Base-by-base conservation (phyloP, 2,888 invertebrate genomes). In the Hydriomena furcata region DNA sequence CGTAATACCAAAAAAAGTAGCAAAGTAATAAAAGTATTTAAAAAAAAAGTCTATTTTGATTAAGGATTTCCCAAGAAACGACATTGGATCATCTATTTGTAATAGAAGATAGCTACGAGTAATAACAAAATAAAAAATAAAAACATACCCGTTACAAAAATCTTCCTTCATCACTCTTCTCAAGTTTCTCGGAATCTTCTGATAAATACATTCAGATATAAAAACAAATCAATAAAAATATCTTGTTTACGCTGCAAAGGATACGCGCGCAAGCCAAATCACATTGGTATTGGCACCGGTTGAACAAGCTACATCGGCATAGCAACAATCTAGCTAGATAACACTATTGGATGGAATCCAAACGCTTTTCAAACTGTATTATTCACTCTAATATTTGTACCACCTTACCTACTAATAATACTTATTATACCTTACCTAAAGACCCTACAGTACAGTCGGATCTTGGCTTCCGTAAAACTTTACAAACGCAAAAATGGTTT, bases 241-340 rank as follows among this genome's bases (percentile, higher is more conserved):
- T 63, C 56, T 71, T 79, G 74, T 75, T 76, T 76, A 74, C 71
- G 55, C 52, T 60, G 61, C 57, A 60, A 63, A 70, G 56, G 45
- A 54, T 54, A 38, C 41, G 42, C 27, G 36, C 46, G 42, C 36
- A 52, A 79, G 79, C 78, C 83, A 82, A 84, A 70, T 69, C 60
- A 60, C 58, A 65, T 63, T 59, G 67, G 56, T 64, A 72, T 73
- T 78, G 79, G 77, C 76, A 75, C 59, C 55, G 59, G 57, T 35
- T 32, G 54, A 54, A 56, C 55, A 58, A 63, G 56, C 55, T 34
- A 36, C 58, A 27, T 28, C 52, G 47, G 57, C 59, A 30, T 59
- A 55, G 61, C 59, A 61, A 61, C 61, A 52, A 61, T 61, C 36
- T 37, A 43, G 52, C 52, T 52, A 43, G 36, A 52, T 41, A 35